These are phyloP conservation scores for Epicampocera succincta DNA, from an alignment of 2,888 invertebrate genomes.

Conservation along the genomic window DNA sequence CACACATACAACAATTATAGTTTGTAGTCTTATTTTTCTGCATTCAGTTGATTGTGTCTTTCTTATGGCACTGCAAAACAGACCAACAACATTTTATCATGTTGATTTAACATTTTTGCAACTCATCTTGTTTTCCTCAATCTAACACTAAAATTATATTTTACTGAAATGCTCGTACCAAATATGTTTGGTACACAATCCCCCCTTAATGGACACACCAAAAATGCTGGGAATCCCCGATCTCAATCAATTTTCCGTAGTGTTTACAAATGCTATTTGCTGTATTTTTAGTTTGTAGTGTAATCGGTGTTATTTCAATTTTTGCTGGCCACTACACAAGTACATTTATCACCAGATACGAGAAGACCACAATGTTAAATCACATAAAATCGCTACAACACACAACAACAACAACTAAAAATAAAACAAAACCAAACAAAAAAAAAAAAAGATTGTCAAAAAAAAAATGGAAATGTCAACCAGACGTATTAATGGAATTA, in stretches of 20 bases:
- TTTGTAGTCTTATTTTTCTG: too few relatives aligned
- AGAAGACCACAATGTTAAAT: constrained; percentile 64
- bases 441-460: constrained; percentile 1
- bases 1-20: too few relatives aligned
- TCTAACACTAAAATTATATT: too few relatives aligned
- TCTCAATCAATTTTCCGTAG: constrained; percentile 51
- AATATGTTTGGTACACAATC: too few relatives aligned
- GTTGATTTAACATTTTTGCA: too few relatives aligned
- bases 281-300: constrained; percentile 17
- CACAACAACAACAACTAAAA: neutral
- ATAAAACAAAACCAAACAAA: too few relatives aligned
- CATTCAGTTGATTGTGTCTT: too few relatives aligned
- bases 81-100: too few relatives aligned
- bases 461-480: constrained; percentile 34
- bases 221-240: neutral
- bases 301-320: constrained; percentile 19
- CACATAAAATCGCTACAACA: constrained; percentile 54
- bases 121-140: too few relatives aligned
- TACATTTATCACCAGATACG: constrained; percentile 65
- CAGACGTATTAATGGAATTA: constrained; percentile 58
- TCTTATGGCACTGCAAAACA: too few relatives aligned
- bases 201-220: too few relatives aligned
- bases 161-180: too few relatives aligned
- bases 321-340: constrained; percentile 53
- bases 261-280: constrained; percentile 50